Conservation (phyloP, 2,113 vertebrate genomes). For the Chaetodon trifascialis region DNA sequence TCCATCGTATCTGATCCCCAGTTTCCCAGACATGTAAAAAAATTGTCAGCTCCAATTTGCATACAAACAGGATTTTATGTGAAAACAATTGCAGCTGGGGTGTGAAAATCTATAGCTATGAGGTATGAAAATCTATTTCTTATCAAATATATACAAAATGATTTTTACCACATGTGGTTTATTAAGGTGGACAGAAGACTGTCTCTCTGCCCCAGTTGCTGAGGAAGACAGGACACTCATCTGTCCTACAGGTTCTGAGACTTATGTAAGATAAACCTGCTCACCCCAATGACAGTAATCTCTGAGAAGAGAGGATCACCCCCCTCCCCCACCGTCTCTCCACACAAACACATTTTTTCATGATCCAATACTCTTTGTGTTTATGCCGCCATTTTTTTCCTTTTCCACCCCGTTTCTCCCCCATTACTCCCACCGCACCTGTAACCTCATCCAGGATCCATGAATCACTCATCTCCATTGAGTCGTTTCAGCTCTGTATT, state of each 20-base stretch:
- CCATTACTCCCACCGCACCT: slow-evolving; percentile 4
- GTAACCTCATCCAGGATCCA: slow-evolving; percentile 21
- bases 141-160: not conserved
- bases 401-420: slow-evolving; percentile 1
- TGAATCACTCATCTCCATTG: slow-evolving; percentile 36
- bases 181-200: not conserved
- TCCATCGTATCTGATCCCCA: slow-evolving; percentile 4
- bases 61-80: slow-evolving; percentile 14
- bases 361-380: slow-evolving; percentile 23
- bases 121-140: not conserved
- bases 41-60: not conserved
- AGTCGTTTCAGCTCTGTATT: slow-evolving; percentile 26
- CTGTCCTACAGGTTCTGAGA: slow-evolving; percentile 60
- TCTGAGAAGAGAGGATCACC: slow-evolving; percentile 75
- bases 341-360: slow-evolving; percentile 4
- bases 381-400: not conserved
- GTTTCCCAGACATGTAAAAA: not conserved
- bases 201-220: slow-evolving; percentile 1
- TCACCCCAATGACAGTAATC: slow-evolving; percentile 79
- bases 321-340: slow-evolving; percentile 20
- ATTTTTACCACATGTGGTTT: slow-evolving; percentile 8
- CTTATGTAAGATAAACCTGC: slow-evolving; percentile 76
- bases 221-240: slow-evolving; percentile 53
- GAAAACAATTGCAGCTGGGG: not conserved
- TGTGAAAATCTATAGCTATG: not conserved